phyloP scores from a whole-genome alignment of 2,113 vertebrate species.

The Urocitellus parryii region DNA sequence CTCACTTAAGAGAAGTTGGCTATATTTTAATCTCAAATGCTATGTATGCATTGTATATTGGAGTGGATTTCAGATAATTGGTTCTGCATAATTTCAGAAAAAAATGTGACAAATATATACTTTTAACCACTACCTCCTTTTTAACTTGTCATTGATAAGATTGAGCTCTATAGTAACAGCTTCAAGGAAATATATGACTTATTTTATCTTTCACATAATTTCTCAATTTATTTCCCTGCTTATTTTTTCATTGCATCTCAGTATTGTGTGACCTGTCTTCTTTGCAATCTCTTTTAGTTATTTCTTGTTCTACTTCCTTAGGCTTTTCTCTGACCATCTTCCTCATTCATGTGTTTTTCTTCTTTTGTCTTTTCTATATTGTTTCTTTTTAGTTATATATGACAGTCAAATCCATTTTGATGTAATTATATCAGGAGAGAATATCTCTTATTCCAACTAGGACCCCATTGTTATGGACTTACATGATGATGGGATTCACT shows the following conservation, averaged over 20 bases:
- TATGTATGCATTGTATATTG: not conserved
- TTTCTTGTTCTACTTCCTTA: not conserved
- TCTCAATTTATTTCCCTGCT: not conserved
- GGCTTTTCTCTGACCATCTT: not conserved
- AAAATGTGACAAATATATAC: not conserved
- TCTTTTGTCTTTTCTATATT: too few relatives aligned
- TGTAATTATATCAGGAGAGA: too few relatives aligned
- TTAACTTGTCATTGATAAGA: not conserved
- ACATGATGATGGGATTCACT: too few relatives aligned
- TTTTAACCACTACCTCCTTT: not conserved
- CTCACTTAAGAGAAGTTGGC: not conserved
- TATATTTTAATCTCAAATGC: not conserved
- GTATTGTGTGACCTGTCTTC: accelerated
- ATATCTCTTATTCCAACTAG: too few relatives aligned
- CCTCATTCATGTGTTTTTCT: not conserved
- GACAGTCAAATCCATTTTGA: too few relatives aligned
- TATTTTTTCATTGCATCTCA: not conserved
- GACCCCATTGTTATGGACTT: too few relatives aligned
- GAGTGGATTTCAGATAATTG: not conserved
- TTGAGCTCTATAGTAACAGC: not conserved
- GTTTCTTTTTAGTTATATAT: too few relatives aligned
- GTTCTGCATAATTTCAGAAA: not conserved
- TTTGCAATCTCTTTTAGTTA: not conserved
- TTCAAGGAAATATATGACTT: not conserved
- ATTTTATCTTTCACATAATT: not conserved